Evolutionary conservation across 1,140 invertebrate genomes (phyloP).

Genomic region (Drosophila rhopaloa): DNA sequence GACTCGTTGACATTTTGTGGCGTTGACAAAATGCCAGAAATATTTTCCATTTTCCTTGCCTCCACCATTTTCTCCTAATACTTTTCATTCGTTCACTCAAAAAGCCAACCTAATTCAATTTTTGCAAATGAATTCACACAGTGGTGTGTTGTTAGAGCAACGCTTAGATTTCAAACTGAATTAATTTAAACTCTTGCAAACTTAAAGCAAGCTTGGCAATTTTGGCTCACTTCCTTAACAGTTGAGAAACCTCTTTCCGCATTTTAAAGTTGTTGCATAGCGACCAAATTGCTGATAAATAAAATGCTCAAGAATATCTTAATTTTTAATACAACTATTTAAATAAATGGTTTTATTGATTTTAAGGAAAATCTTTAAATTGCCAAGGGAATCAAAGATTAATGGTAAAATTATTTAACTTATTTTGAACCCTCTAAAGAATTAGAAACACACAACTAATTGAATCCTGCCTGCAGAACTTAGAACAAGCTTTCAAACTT

Average conservation of each 20-base stretch:
- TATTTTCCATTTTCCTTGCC: slow-evolving; percentile 34
- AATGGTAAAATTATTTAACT: no score
- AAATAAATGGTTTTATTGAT: no score
- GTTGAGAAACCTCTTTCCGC: background rate
- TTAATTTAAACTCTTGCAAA: slow-evolving; percentile 26
- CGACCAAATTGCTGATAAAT: no score
- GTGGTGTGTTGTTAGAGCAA: slow-evolving; percentile 18
- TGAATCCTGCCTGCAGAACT: slow-evolving; percentile 11
- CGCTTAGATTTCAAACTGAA: slow-evolving; percentile 45
- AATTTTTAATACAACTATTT: no score
- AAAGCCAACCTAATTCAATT: slow-evolving; percentile 76
- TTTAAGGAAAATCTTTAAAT: no score
- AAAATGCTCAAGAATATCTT: no score
- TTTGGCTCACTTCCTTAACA: background rate
- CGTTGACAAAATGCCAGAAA: slow-evolving; percentile 59
- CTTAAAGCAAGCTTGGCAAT: slow-evolving; percentile 17
- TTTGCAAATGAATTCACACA: slow-evolving; percentile 68
- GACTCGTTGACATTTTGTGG: slow-evolving; percentile 62
- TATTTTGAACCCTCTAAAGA: background rate
- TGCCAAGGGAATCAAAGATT: no score
- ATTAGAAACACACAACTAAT: slow-evolving; percentile 12
- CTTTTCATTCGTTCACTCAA: slow-evolving; percentile 54
- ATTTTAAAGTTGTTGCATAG: no score
- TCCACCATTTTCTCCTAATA: slow-evolving; percentile 16
- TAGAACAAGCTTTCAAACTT: slow-evolving; percentile 16